Percentiles rank a stretch among this genome's conserved stretches.
Conservation (phyloP, 2,888 invertebrate genomes). For the Eudemis profundana region DNA sequence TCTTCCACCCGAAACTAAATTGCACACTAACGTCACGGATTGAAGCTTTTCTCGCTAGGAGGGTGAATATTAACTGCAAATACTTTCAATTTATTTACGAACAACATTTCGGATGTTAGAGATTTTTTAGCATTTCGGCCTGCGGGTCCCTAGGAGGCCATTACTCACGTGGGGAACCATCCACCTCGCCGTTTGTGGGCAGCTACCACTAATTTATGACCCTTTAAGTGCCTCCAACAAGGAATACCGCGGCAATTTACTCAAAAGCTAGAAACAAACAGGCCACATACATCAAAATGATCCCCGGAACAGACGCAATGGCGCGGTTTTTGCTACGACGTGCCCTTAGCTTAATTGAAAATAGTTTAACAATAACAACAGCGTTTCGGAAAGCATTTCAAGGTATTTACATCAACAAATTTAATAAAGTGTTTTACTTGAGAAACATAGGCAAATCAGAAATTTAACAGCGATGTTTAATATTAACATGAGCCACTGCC, state of each 20-base stretch:
- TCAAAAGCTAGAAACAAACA: constrained; percentile 63
- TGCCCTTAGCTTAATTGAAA: neutral
- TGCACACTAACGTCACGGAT: constrained; percentile 19
- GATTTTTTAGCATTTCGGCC: constrained; percentile 55
- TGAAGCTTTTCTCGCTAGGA: constrained; percentile 1
- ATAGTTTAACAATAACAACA: neutral
- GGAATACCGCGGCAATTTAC: constrained; percentile 66
- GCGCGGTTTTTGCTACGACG: neutral
- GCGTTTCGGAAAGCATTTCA: too few relatives aligned
- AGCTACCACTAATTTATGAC: constrained; percentile 80
- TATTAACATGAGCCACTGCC: too few relatives aligned
- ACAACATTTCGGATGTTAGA: constrained; percentile 51
- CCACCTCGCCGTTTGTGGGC: constrained; percentile 80
- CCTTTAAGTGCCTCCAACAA: constrained; percentile 77
- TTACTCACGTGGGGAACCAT: constrained; percentile 77
- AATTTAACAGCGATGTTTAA: too few relatives aligned
- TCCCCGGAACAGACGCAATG: neutral
- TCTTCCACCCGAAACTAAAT: constrained; percentile 14
- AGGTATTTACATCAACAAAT: too few relatives aligned
- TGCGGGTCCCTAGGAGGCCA: constrained; percentile 67
- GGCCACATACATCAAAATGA: constrained; percentile 36
- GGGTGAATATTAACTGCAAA: constrained; percentile 36
- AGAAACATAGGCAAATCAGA: too few relatives aligned
- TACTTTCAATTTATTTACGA: constrained; percentile 46
- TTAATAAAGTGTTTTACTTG: neutral